These are phyloP conservation scores for Beris chalybata DNA, from an alignment of 2,888 invertebrate species.

Conservation along the genomic window DNA sequence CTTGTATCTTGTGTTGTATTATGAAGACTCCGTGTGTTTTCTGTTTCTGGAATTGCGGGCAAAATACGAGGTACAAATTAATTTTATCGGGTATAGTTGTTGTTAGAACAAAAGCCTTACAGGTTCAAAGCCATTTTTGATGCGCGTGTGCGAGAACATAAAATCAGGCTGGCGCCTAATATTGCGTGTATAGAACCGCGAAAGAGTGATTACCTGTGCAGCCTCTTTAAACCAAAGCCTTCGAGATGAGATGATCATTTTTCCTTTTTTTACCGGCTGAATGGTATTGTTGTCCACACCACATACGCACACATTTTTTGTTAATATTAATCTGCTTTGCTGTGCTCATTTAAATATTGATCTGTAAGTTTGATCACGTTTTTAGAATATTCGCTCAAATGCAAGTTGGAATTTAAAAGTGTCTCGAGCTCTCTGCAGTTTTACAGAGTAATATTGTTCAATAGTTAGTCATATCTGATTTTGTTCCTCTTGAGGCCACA, in stretches of 20 bases:
- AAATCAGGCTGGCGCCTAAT: constrained; percentile 33
- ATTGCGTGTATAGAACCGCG: constrained; percentile 28
- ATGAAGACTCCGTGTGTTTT: constrained; percentile 4
- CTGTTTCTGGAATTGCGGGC: constrained; percentile 19
- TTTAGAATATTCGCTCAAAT: constrained; percentile 9
- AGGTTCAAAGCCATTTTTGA: constrained; percentile 16
- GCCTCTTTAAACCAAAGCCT: constrained; percentile 8
- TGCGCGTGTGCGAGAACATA: constrained; percentile 26
- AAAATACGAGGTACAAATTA: constrained; percentile 36
- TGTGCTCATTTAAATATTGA: no score
- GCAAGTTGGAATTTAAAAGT: not conserved
- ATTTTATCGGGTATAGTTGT: constrained; percentile 35
- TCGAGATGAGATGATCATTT: not conserved
- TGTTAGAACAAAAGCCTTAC: constrained; percentile 32
- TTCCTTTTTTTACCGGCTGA: not conserved
- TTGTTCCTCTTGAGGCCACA: no score
- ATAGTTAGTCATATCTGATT: no score
- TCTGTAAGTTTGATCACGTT: not conserved
- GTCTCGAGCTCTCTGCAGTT: not conserved
- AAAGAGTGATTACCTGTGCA: constrained; percentile 27
- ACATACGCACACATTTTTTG: no score
- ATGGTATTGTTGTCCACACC: not conserved
- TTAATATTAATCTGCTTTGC: no score
- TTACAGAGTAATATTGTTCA: not conserved
- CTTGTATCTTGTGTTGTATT: constrained; percentile 16